Base-by-base conservation (phyloP, 2,113 vertebrate genomes). In the Tyrannus savana region DNA sequence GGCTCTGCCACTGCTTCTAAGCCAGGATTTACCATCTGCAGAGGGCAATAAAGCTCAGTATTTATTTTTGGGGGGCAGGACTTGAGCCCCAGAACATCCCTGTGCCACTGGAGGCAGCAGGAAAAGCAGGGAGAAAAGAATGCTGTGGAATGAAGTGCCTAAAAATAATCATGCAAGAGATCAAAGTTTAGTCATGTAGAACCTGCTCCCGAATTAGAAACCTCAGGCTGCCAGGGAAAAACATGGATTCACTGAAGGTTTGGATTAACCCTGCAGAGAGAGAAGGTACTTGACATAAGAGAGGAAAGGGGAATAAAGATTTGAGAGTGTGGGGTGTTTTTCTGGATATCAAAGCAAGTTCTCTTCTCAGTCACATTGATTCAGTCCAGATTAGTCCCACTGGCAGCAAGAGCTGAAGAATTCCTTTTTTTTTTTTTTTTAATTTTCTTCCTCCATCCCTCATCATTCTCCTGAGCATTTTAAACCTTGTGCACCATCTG, bases 401-500 rank as follows among this genome's bases (percentile, higher is more conserved):
- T 86, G 44, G 60, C 27, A 52, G 35, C 63, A 87, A 0, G 0
- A 84, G 15, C 78, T 71, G 27, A 6, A 84, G 28, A 80, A 95
- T 44, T 35, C 31, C 35, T 44, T 44, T 44, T 21, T 2, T 44
- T 33, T 7, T 35, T 47, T 28, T 47, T 44, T 15, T 9, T 4
- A 19, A 6, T 52, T 28, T 49, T 39, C 12, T 23, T 5, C 55
- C 13, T 47, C 41, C 21, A 19, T 41, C 58, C 27, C 42, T 71
- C 39, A 58, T 71, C 42, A 23, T 85, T 55, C 88, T 96, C 74
- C 58, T 13, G 47, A 82, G 71, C 47, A 33, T 72, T 71, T 89
- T 19, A 69, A 93, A 90, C 79, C 90, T 56, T 52, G 64, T 50
- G 79, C 92, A 90, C 87, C 95, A 94, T 86, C 93, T 97, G 95